Percentiles rank a stretch among this genome's conserved stretches.
Evolutionary conservation across 2,797 vertebrate species (phyloP).

Genomic region (Rhinogobio ventralis): DNA sequence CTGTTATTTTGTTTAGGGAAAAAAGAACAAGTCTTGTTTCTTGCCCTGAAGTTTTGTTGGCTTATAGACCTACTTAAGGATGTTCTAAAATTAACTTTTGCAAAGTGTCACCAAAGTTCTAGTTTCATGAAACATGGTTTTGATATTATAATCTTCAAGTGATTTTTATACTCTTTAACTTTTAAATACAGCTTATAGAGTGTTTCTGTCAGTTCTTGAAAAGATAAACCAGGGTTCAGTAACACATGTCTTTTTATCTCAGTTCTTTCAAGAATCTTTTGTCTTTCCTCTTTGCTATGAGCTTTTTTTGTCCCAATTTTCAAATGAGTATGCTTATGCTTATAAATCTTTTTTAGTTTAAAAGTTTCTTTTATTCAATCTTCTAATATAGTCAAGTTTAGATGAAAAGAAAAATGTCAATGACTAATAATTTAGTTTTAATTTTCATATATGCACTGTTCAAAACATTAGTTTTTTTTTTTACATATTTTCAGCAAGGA

Average conservation of each 20-base stretch:
- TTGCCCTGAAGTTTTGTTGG: conserved; percentile 15
- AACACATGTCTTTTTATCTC: not conserved
- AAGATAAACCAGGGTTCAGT: not conserved
- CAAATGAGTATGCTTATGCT: not conserved
- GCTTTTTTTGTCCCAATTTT: not conserved
- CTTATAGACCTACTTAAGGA: conserved; percentile 23
- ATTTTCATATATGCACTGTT: not conserved
- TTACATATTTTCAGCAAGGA: not conserved
- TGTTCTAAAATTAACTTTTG: conserved; percentile 25
- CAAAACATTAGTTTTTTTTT: not conserved
- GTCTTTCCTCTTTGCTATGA: not conserved
- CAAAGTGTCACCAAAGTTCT: conserved; percentile 11
- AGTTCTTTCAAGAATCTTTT: not conserved
- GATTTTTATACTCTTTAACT: not conserved
- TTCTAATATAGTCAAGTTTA: not conserved
- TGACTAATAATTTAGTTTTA: not conserved
- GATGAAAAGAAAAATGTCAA: not conserved
- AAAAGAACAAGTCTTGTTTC: not conserved
- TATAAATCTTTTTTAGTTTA: not conserved
- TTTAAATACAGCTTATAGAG: conserved; percentile 4
- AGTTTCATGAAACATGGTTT: conserved; percentile 20
- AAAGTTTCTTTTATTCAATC: not conserved
- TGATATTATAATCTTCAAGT: not conserved
- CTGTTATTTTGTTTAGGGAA: conserved; percentile 47
- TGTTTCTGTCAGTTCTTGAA: conserved; percentile 5